phyloP scores from a whole-genome alignment of 2,113 vertebrate genomes.

The Protomyctophum bolini region DNA sequence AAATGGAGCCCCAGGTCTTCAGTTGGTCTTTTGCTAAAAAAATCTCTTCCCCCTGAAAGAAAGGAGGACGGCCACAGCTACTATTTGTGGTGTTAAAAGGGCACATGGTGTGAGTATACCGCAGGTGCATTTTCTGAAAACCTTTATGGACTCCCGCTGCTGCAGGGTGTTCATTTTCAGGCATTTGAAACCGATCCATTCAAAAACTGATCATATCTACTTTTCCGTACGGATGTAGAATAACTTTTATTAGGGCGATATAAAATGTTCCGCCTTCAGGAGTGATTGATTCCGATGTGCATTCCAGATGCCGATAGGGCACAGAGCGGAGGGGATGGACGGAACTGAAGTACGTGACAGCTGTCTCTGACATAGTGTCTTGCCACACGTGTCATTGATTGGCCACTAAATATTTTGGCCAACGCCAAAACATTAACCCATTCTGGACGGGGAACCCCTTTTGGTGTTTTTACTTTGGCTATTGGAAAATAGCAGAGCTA shows the following conservation, averaged over 20 bases:
- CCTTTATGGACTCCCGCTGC: slow-evolving; percentile 32
- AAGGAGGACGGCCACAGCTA: too few species aligned
- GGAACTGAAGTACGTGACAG: background rate
- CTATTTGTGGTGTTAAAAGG: too few species aligned
- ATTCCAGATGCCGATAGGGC: slow-evolving; percentile 6
- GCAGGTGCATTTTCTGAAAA: slow-evolving; percentile 42
- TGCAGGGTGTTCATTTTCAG: slow-evolving; percentile 26
- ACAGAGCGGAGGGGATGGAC: background rate
- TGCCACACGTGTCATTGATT: slow-evolving; percentile 11
- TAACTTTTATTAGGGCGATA: background rate
- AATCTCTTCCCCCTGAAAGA: too few species aligned
- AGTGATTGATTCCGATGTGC: slow-evolving; percentile 1
- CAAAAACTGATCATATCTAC: background rate
- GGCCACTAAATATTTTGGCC: slow-evolving; percentile 26
- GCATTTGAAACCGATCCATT: slow-evolving; percentile 7
- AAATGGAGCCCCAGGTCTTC: too few species aligned
- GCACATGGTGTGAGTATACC: background rate
- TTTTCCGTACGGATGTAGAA: background rate
- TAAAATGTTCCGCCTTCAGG: background rate
- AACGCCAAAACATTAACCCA: slow-evolving; percentile 6
- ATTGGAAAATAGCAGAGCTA: too few species aligned
- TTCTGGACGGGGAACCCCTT: too few species aligned
- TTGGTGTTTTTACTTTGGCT: too few species aligned
- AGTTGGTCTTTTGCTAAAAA: too few species aligned
- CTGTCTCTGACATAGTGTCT: slow-evolving; percentile 11